Base-by-base conservation (phyloP, 2,888 invertebrate genomes). In the Hirtodrosophila confusa region DNA sequence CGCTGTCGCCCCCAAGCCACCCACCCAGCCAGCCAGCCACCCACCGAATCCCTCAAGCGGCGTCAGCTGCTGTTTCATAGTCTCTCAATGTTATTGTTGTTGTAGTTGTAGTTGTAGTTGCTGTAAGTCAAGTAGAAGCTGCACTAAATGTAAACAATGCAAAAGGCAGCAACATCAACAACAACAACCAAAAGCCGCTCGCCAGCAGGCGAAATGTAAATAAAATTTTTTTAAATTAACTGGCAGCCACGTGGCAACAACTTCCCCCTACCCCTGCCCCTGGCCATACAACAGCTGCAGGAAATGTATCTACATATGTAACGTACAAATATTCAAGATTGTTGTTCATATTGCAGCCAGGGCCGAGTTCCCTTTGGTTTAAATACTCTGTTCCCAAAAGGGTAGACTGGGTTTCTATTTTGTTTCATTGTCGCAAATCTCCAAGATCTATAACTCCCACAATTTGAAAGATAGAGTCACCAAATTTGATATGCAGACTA, bases 221-320 rank as follows among this genome's bases (percentile, higher is more conserved):
- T 86, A 84, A 27, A 75, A 69, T 69, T 73, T 73, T 85, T 86
- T 76, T 70, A 80, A 83, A 84, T 86, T 78, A 86, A 86, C 86
- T 83, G 65, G 53, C 86, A 69, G 78, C 70, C 82, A 82, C 80
- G 85, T 82, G 82, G 61, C 53, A 41, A 41, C 48, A 55, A 17
- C 35, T 39, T 12, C 37, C 41, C 8, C 36, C 40, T 53, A 27
- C 29, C 47, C 31, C 31, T 9, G 5, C 7, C 6, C 9, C 44
- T 6, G 4, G 31, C 31, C 7, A 39, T 17, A n/a, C 45, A 27
- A 53, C 63, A 60, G 64, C 73, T 84, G 74, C 78, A 84, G 82
- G 78, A 84, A 84, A 82, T 80, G 78, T 84, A 82, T 80, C 82
- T 84, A 80, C 85, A 82, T 84, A 82, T 80, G 85, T 78, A 80